These are phyloP conservation scores for Hymenochirus boettgeri DNA, from an alignment of 2,113 vertebrate species.

Conservation along the genomic window DNA sequence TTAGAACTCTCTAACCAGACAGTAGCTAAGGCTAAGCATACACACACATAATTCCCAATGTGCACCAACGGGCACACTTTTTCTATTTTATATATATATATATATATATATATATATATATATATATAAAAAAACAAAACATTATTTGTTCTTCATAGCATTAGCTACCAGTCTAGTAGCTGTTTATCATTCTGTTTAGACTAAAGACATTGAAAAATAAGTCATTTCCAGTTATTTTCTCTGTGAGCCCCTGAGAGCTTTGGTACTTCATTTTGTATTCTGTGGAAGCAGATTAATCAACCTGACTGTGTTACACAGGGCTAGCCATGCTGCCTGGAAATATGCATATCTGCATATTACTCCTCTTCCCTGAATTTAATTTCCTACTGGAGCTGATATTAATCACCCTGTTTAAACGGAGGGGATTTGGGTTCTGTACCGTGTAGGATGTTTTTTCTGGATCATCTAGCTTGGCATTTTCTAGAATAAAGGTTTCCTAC, in stretches of 20 bases:
- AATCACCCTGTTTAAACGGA: constrained; percentile 87
- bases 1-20: no score
- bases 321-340: constrained; percentile 77
- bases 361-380: constrained; percentile 86
- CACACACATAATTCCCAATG: no score
- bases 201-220: constrained; percentile 51
- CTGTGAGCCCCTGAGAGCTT: constrained; percentile 67
- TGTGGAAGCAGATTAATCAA: constrained; percentile 86
- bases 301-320: constrained; percentile 71
- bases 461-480: background rate
- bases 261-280: constrained; percentile 83
- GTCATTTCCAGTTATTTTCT: constrained; percentile 69
- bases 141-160: background rate
- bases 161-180: constrained; percentile 40
- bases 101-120: no score
- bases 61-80: no score
- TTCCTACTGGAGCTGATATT: constrained; percentile 96
- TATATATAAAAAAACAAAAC: no score
- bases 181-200: constrained; percentile 53
- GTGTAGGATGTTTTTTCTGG: constrained; percentile 49
- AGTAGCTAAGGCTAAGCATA: no score
- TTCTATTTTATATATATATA: no score
- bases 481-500: no score
- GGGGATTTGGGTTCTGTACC: constrained; percentile 78
- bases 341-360: constrained; percentile 95